Conservation (phyloP, 2,797 vertebrate genomes). For the Pogoniulus pusillus region DNA sequence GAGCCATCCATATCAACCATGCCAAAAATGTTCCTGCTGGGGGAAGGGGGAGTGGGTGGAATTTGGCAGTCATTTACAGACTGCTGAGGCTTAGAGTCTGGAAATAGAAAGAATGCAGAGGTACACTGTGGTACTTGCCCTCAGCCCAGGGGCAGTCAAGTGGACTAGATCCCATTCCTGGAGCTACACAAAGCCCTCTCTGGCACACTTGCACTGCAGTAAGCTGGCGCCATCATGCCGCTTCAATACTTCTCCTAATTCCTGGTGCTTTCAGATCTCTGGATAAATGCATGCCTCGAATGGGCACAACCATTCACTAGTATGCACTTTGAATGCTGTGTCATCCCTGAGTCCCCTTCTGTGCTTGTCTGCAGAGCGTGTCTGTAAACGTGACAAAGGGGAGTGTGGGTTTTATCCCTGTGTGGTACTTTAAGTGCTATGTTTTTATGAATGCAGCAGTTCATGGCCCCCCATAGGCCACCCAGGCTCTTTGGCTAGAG, state of each 20-base stretch:
- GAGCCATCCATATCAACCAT: neutral
- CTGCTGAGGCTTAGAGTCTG: neutral
- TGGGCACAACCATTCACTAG: accelerated
- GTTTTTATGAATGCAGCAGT: neutral
- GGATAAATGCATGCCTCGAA: neutral
- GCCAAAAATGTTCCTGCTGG: neutral
- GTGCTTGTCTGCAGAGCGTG: neutral
- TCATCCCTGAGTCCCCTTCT: neutral
- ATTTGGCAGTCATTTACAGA: neutral
- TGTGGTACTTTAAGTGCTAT: accelerated
- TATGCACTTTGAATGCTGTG: neutral
- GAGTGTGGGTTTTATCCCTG: neutral
- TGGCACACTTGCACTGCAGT: neutral
- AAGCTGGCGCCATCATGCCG: accelerated
- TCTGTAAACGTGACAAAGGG: accelerated
- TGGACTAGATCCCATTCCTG: neutral
- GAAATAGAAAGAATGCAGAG: neutral
- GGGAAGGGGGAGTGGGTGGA: neutral
- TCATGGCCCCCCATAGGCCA: neutral
- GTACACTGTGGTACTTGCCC: neutral
- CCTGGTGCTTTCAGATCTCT: neutral
- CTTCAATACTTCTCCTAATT: neutral
- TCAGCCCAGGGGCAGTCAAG: accelerated
- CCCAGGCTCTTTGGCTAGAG: neutral
- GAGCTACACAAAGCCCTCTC: neutral